Evolutionary conservation across 1,140 invertebrate species (phyloP).

Genomic region (Bombus impatiens): DNA sequence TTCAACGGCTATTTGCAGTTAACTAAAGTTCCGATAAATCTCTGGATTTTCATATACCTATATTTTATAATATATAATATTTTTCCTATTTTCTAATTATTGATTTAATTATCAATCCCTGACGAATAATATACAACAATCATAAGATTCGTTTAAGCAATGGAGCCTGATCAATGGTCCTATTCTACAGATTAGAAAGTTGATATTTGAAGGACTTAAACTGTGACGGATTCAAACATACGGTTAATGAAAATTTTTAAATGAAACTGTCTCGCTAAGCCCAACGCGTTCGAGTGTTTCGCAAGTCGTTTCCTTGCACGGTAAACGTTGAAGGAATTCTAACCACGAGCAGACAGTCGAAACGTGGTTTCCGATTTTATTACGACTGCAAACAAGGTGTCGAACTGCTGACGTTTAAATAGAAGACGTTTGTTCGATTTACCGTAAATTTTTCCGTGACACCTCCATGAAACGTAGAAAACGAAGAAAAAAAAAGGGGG

Average conservation of each 20-base stretch:
- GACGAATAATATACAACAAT: no score
- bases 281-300: neutral
- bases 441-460: neutral
- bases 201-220: neutral
- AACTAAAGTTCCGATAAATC: neutral
- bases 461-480: neutral
- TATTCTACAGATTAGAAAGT: neutral
- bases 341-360: neutral
- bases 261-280: neutral
- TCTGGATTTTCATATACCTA: neutral
- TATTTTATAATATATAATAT: neutral
- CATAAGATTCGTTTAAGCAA: neutral
- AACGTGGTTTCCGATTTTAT: neutral
- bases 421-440: neutral
- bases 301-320: neutral
- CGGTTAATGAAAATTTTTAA: neutral
- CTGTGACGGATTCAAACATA: neutral
- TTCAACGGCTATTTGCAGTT: neutral
- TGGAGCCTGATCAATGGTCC: neutral
- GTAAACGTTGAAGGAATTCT: neutral
- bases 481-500: accelerated
- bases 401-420: conserved; percentile 1
- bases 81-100: neutral
- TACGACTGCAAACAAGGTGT: neutral
- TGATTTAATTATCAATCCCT: neutral